Evolutionary conservation across 1,140 invertebrate species (phyloP).

Genomic region (Trichoplusia ni): DNA sequence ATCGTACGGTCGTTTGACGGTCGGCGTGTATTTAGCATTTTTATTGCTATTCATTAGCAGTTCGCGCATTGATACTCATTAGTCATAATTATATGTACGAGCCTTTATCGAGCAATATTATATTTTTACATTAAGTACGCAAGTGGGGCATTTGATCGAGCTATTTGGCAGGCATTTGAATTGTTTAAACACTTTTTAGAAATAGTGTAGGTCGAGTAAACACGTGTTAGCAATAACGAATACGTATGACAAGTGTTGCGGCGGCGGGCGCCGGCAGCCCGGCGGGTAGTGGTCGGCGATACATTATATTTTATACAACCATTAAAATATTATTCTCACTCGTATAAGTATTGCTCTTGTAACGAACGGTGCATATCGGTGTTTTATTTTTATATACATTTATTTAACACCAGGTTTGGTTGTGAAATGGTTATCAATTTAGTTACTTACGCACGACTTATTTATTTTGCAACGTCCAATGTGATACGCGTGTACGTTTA

Average conservation of each 20-base stretch:
- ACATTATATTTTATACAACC: too few species aligned
- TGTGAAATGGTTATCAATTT: constrained; percentile 7
- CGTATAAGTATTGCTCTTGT: too few species aligned
- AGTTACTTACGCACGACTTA: constrained; percentile 3
- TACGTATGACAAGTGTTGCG: too few species aligned
- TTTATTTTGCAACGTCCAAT: background rate
- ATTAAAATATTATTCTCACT: too few species aligned
- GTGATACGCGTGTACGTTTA: too few species aligned
- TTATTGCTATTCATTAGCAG: constrained; percentile 12
- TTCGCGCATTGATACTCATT: constrained; percentile 26
- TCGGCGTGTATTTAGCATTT: background rate
- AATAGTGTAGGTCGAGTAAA: too few species aligned
- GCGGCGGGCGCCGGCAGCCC: too few species aligned
- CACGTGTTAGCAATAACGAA: too few species aligned
- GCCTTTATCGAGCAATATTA: constrained; percentile 18
- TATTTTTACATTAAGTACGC: constrained; percentile 13
- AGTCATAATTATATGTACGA: constrained; percentile 21
- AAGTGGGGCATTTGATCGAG: background rate
- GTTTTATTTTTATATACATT: constrained; percentile 5
- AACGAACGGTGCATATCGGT: constrained; percentile 12
- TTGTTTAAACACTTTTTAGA: too few species aligned
- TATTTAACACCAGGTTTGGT: constrained; percentile 7
- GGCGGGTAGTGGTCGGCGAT: too few species aligned
- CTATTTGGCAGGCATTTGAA: background rate
- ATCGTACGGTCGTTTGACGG: background rate